Percentiles rank a stretch among this genome's conserved stretches.
phyloP scores from a whole-genome alignment of 2,113 vertebrate species.

The Phalacrocorax aristotelis region DNA sequence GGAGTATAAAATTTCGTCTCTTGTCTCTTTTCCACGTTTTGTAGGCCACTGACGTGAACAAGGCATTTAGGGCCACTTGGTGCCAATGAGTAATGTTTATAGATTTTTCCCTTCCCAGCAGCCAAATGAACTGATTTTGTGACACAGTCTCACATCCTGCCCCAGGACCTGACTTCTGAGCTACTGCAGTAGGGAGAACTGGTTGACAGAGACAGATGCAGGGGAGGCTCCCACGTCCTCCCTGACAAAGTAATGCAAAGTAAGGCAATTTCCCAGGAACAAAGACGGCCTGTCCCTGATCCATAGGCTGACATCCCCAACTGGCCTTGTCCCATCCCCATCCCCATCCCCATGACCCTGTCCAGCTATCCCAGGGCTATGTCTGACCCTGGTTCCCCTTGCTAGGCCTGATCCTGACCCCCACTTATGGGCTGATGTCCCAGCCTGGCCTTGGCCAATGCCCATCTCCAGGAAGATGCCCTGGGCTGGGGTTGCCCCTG shows the following conservation, averaged over 20 bases:
- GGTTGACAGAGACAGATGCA: rapidly evolving
- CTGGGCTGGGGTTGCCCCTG: background rate
- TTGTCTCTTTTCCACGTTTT: background rate
- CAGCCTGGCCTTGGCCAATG: background rate
- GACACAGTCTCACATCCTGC: background rate
- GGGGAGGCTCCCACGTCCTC: background rate
- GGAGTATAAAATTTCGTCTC: background rate
- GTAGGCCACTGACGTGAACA: background rate
- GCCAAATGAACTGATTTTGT: background rate
- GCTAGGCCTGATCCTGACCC: background rate
- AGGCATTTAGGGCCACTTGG: background rate
- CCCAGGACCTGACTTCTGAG: background rate
- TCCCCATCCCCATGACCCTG: background rate
- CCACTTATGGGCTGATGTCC: background rate
- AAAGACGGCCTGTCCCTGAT: background rate
- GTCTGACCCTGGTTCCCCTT: background rate
- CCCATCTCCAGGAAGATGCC: background rate
- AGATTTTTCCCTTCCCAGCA: background rate
- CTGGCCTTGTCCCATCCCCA: background rate
- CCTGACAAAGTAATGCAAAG: background rate
- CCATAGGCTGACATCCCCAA: background rate
- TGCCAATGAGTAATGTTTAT: background rate
- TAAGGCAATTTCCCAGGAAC: background rate
- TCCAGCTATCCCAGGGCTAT: background rate
- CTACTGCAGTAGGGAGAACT: background rate